phyloP scores from a whole-genome alignment of 2,113 vertebrate genomes.

The Hylia prasina region DNA sequence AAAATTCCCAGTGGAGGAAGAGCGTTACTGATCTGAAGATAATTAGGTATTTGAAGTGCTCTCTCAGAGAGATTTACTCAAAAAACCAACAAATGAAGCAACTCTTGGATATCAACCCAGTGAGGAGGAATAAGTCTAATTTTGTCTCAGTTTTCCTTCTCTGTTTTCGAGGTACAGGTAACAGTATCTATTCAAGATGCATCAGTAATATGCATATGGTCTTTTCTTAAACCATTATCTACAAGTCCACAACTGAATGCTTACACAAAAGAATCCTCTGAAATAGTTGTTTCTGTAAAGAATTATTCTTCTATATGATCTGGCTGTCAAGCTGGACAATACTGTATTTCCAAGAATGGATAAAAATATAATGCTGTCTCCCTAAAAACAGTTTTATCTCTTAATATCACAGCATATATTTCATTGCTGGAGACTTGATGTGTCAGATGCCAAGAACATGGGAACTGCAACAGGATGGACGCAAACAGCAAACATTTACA shows the following conservation, averaged over 20 bases:
- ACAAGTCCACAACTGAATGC: neutral
- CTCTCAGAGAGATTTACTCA: neutral
- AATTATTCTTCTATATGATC: neutral
- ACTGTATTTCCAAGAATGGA: neutral
- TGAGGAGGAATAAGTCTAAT: neutral
- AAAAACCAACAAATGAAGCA: neutral
- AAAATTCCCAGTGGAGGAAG: neutral
- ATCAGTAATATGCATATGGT: neutral
- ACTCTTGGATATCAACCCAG: neutral
- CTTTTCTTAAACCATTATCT: neutral
- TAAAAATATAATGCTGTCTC: neutral
- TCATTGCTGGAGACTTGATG: neutral
- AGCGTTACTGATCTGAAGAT: neutral
- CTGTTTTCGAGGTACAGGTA: neutral
- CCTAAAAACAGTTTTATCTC: neutral
- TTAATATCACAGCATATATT: neutral
- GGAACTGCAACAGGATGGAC: neutral
- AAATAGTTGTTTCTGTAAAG: neutral
- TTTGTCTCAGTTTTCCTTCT: neutral
- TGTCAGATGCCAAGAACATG: neutral
- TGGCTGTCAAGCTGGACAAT: neutral
- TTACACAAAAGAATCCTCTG: neutral
- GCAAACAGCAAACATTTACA: neutral
- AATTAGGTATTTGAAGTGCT: neutral
- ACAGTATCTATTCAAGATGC: neutral